Evolutionary conservation across 1,140 invertebrate species (phyloP).

Genomic region (Eriocheir sinensis): DNA sequence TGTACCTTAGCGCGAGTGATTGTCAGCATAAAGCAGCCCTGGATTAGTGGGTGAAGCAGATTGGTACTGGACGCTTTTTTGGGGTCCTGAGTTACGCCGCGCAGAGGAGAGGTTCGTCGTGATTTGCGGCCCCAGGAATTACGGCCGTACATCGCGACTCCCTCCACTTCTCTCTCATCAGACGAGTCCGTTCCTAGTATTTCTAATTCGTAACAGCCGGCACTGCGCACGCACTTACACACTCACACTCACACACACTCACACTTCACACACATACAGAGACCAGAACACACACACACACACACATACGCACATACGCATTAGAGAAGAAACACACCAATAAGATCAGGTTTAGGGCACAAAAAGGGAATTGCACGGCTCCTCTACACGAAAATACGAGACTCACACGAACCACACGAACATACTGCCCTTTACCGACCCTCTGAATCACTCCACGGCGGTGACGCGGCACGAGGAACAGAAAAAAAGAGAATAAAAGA

Average conservation of each 20-base stretch:
- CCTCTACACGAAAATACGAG: no score
- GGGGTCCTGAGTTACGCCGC: no score
- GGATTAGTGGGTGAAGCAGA: no score
- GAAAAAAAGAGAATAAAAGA: not conserved
- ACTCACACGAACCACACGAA: not conserved
- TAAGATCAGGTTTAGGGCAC: not conserved
- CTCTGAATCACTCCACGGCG: not conserved
- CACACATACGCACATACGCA: not conserved
- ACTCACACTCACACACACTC: constrained; percentile 20
- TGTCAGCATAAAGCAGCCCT: no score
- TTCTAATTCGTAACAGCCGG: not conserved
- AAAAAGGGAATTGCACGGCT: not conserved
- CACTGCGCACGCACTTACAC: not conserved
- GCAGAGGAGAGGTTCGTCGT: no score
- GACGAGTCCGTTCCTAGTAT: not conserved
- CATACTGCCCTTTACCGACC: no score
- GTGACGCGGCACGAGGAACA: no score
- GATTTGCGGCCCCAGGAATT: no score
- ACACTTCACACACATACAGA: not conserved
- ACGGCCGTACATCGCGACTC: not conserved
- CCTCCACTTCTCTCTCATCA: not conserved
- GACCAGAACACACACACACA: not conserved
- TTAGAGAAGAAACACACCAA: not conserved
- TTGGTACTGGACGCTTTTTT: no score
- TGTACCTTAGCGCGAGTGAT: no score